Percentiles rank a stretch among this genome's conserved stretches.
phyloP scores from a whole-genome alignment of 2,888 invertebrate genomes.

The Kuschelorhynchus macadamiae region DNA sequence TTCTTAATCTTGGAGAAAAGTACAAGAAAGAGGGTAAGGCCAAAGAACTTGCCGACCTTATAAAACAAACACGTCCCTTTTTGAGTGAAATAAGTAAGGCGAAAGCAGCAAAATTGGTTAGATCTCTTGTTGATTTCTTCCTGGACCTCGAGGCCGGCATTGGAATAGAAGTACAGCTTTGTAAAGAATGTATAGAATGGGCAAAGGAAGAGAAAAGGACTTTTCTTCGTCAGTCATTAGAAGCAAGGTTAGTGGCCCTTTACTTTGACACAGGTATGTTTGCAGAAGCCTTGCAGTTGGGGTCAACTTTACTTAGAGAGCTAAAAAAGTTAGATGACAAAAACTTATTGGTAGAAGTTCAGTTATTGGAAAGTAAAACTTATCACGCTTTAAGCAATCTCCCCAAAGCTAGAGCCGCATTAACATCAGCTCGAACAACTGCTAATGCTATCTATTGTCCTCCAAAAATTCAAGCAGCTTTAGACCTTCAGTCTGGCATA shows the following conservation, averaged over 20 bases:
- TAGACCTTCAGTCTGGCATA: constrained; percentile 98
- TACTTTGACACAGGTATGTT: constrained; percentile 95
- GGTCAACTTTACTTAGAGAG: constrained; percentile 91
- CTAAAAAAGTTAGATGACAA: constrained; percentile 99
- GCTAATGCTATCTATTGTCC: constrained; percentile 99
- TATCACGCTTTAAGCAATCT: constrained; percentile 98
- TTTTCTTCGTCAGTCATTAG: constrained; percentile 95
- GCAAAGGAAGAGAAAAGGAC: constrained; percentile 98
- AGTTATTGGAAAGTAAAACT: constrained; percentile 97
- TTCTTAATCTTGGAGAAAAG: constrained; percentile 91
- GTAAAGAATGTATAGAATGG: constrained; percentile 99
- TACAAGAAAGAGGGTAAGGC: constrained; percentile 96
- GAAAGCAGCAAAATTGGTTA: constrained; percentile 98
- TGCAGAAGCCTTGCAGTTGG: constrained; percentile 86
- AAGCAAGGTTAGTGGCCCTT: constrained; percentile 94
- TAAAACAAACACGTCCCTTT: constrained; percentile 96
- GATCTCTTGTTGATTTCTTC: constrained; percentile 97
- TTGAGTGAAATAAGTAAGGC: constrained; percentile 97
- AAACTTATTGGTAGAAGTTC: constrained; percentile 97
- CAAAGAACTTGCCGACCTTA: constrained; percentile 91
- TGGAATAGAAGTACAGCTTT: constrained; percentile 93
- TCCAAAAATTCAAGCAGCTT: constrained; percentile 96
- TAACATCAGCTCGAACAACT: constrained; percentile 98
- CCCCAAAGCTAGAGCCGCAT: constrained; percentile 95
- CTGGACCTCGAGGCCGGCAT: constrained; percentile 96